Percentiles rank a stretch among this genome's conserved stretches.
Evolutionary conservation across 2,888 invertebrate genomes (phyloP).

Genomic region (Spilosoma lubricipeda): DNA sequence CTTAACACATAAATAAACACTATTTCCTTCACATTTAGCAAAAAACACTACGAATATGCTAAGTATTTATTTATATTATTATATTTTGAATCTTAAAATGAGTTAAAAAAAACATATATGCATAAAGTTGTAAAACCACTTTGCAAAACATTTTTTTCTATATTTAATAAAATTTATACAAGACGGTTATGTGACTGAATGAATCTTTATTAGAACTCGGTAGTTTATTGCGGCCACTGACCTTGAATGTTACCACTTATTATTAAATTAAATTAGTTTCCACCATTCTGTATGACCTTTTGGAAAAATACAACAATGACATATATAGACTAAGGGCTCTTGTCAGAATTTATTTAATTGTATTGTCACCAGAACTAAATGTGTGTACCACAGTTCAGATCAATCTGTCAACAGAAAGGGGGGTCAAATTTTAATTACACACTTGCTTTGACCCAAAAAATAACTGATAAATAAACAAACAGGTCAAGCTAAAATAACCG

Average conservation of each 20-base stretch:
- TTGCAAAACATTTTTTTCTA: neutral
- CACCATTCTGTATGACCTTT: neutral
- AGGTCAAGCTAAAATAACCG: no score
- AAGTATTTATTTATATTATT: neutral
- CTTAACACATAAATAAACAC: slow-evolving; percentile 7
- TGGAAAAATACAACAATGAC: slow-evolving; percentile 5
- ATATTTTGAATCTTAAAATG: neutral
- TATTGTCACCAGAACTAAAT: no score
- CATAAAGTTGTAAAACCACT: neutral
- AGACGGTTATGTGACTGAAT: neutral
- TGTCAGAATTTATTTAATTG: no score
- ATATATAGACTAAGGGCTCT: neutral
- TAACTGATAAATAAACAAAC: no score
- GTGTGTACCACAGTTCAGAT: no score
- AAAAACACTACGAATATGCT: slow-evolving; percentile 9
- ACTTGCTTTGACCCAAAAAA: no score
- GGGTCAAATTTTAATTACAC: no score
- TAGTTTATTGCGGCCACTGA: slow-evolving; percentile 9
- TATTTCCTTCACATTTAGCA: slow-evolving; percentile 33
- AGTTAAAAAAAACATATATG: neutral
- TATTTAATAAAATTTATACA: neutral
- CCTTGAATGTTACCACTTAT: slow-evolving; percentile 6
- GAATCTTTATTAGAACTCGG: neutral
- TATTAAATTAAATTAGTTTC: slow-evolving; percentile 3
- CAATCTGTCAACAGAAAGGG: no score